A percentile compares a stretch with the other conserved stretches of the same genome.
Evolutionary conservation across 2,797 vertebrate species (phyloP).

Genomic region (Megaceryle alcyon): DNA sequence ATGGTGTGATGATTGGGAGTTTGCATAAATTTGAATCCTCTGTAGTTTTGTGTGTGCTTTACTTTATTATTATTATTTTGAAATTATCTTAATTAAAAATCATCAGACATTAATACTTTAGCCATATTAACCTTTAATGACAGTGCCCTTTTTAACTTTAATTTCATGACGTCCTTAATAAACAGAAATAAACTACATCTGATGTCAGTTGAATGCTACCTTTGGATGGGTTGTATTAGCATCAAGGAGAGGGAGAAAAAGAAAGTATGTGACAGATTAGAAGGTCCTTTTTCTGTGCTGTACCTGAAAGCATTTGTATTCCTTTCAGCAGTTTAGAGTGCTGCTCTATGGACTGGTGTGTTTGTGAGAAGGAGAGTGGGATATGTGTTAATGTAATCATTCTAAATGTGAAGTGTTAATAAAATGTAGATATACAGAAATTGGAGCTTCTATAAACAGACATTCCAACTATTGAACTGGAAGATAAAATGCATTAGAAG

Average conservation of each 20-base stretch:
- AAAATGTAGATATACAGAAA: constrained; percentile 47
- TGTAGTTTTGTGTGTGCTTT: not conserved
- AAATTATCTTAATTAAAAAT: not conserved
- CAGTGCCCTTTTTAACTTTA: not conserved
- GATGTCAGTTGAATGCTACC: not conserved
- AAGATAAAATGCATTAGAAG: constrained; percentile 29
- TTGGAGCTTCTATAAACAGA: constrained; percentile 1
- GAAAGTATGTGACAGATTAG: not conserved
- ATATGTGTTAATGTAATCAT: constrained; percentile 47
- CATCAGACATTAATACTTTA: not conserved
- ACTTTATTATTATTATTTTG: not conserved
- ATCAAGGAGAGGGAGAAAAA: not conserved
- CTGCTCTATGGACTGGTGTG: not conserved
- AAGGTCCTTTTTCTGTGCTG: constrained; percentile 8
- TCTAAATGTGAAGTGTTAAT: constrained; percentile 63
- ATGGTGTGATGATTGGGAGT: not conserved
- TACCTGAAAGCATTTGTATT: constrained; percentile 36
- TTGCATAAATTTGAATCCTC: not conserved
- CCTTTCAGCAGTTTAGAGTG: not conserved
- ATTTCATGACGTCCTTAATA: not conserved
- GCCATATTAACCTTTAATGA: not conserved
- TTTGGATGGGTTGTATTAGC: not conserved
- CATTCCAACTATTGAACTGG: constrained; percentile 24
- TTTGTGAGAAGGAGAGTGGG: constrained; percentile 42
- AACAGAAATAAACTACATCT: not conserved